Base-by-base conservation (phyloP, 2,888 invertebrate species). In the Ligdia adustata region DNA sequence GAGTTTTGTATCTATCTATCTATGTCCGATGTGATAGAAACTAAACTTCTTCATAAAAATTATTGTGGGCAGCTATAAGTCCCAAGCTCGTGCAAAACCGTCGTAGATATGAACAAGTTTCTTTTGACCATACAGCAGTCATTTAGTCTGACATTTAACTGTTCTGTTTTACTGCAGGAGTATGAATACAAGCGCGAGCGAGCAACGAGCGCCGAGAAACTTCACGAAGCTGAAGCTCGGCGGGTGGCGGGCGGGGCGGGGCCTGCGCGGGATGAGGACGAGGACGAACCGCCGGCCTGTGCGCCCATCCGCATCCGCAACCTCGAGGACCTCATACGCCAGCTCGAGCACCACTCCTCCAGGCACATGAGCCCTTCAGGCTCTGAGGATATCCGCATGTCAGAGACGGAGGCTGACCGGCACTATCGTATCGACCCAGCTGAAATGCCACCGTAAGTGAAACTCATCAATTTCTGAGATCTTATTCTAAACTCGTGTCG, bases 331-430 rank as follows among this genome's bases (percentile, higher is more conserved):
- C 92, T 98, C 53, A 96, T 98, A 71, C 91, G 97, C 42, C 97
- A 96, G 82, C 88, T 97, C 64, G 96, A 97, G 79, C 96, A 96
- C 77, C 96, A 97, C 80, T 95, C 96, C 62, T 92, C 93, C 54
- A 91, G 96, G 12, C 96, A 96, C 83, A 96, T 96, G 95, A 97
- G 96, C 74, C 97, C 97, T 37, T 95, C 96, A 63, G 97, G 96
- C 52, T 97, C 97, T 9, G 97, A 97, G 78, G 97, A 97, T 72
- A 96, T 97, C 73, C 88, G 95, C 62, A 94, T 95, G 93, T 96
- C 97, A 44, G 97, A 97, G 85, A 95, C 95, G 38, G 97, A 97
- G 79, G 95, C 95, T 39, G 97, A 97, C 79, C 93, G 97, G 44
- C 96, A 96, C 83, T 96, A 96, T 84, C 92, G 96, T 87, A 92